Base-by-base conservation (phyloP, 1,140 invertebrate species). In the Drosophila sechellia region DNA sequence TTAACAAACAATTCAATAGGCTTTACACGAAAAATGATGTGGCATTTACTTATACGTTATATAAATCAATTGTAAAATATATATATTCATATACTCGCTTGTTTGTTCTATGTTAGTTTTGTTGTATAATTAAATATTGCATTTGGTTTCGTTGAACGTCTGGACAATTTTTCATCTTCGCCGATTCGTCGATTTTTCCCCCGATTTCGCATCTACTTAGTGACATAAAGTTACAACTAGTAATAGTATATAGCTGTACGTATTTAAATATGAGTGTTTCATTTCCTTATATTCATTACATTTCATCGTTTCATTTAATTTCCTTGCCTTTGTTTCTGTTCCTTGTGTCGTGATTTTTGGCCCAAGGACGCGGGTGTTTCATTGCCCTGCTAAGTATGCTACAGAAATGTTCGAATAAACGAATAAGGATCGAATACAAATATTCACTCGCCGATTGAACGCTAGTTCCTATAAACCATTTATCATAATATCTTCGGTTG, bases 81-180 rank as follows among this genome's bases (percentile, higher is more conserved):
- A 79, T 85, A 64, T 79, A 68, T 31, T 46, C 57, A 39, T 31
- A 34, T 66, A 66, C 34, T 61, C 43, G 63, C 63, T 63, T 68
- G 48, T 68, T 56, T 70, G 65, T 46, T 25, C n/a, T 15, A 53
- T 50, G 35, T 70, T 69, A 60, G 58, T 61, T 61, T 70, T 69
- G 60, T 86, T 86, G 81, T 87, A 87, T 86, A 86, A 87, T 86
- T 87, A 87, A 86, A 86, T 86, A 86, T 86, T 86, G 83, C 83
- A 87, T 86, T 86, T 86, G 83, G 83, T 86, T 86, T 86, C 83
- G 83, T 86, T 86, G 83, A 86, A 86, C 83, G 83, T 86, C 78
- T 87, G 83, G 83, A 86, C 83, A 86, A 83, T 86, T 86, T 77
- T 64, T 69, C 55, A 43, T 43, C 59, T 61, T 52, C 58, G 49